Conservation (phyloP, 2,113 vertebrate species). For the Coturnix japonica region DNA sequence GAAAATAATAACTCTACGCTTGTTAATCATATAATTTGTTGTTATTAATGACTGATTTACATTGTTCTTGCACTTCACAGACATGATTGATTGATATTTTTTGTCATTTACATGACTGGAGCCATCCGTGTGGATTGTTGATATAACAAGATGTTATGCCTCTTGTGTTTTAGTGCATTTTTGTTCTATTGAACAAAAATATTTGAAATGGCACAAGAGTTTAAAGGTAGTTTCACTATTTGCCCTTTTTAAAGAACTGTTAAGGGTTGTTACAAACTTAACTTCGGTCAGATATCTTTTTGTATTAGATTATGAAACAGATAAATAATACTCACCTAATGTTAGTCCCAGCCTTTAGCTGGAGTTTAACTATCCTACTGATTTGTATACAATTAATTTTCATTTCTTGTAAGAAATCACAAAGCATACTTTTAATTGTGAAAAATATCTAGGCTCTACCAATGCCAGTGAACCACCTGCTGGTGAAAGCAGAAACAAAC, state of each 20-base stretch:
- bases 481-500: neutral
- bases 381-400: neutral
- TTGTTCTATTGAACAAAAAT: too few relatives aligned
- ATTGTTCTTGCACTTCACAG: neutral
- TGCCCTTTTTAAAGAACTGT: neutral
- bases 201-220: neutral
- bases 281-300: neutral
- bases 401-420: neutral
- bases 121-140: neutral
- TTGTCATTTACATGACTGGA: slow-evolving; percentile 2
- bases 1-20: neutral
- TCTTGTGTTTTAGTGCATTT: neutral
- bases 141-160: neutral
- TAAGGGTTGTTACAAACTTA: neutral
- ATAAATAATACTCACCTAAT: neutral
- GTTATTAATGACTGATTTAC: neutral
- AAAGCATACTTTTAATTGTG: neutral
- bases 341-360: neutral
- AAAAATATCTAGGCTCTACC: neutral
- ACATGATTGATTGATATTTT: neutral
- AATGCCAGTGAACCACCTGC: neutral
- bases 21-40: neutral
- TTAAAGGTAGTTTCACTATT: neutral
- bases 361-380: neutral
- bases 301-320: neutral